Conservation (phyloP, 2,113 vertebrate genomes). For the Anoplopoma fimbria region DNA sequence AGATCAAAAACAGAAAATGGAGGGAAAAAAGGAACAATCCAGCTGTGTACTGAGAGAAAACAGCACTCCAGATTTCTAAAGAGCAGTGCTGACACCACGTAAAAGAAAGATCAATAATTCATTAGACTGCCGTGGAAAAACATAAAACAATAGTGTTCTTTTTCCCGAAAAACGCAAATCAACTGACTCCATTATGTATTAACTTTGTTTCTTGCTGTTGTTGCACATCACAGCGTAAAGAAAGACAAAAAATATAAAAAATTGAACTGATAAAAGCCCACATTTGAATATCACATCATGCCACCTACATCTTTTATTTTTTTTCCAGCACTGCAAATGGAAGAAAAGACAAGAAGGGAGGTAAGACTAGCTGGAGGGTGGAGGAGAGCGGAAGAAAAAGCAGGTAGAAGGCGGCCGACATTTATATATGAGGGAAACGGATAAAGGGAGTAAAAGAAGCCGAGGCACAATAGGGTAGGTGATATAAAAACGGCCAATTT, state of each 20-base stretch:
- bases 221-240: conserved; percentile 33
- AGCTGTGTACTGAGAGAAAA: conserved; percentile 35
- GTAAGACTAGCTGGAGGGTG: conserved; percentile 24
- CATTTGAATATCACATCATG: conserved; percentile 60
- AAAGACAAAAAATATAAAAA: conserved; percentile 39
- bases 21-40: conserved; percentile 7
- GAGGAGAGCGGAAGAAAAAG: conserved; percentile 8
- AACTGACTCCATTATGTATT: conserved; percentile 74
- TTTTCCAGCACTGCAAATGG: conserved; percentile 44
- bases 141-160: conserved; percentile 75
- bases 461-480: conserved; percentile 44
- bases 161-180: conserved; percentile 75
- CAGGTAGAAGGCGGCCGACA: conserved; percentile 30
- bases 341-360: conserved; percentile 6
- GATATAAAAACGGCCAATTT: conserved; percentile 60
- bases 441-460: conserved; percentile 37
- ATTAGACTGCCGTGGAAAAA: conserved; percentile 75
- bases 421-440: conserved; percentile 39
- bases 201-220: conserved; percentile 51
- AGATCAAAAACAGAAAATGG: conserved; percentile 8
- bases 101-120: conserved; percentile 84
- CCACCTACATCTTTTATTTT: conserved; percentile 51
- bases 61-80: conserved; percentile 58
- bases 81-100: conserved; percentile 75
- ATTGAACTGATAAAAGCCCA: conserved; percentile 53